Conservation (phyloP, 2,113 vertebrate species). For the Indicator maculatus region DNA sequence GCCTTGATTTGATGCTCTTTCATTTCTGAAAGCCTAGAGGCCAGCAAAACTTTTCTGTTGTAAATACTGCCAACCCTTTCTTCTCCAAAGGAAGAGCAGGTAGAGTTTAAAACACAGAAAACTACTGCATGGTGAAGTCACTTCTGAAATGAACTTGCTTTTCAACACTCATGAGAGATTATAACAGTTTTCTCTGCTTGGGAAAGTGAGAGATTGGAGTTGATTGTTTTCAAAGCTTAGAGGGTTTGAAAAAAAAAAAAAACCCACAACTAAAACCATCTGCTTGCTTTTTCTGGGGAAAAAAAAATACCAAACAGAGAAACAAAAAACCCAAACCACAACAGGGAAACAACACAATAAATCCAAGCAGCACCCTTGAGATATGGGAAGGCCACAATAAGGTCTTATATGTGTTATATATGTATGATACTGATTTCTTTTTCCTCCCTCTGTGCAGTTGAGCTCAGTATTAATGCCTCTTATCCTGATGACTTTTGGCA, state of each 20-base stretch:
- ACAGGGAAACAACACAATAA: too few relatives aligned
- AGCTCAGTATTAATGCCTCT: neutral
- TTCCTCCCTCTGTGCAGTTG: neutral
- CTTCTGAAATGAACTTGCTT: neutral
- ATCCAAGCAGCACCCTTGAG: too few relatives aligned
- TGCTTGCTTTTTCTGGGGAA: neutral
- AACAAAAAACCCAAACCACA: neutral
- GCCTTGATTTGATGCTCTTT: neutral
- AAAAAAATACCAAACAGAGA: neutral
- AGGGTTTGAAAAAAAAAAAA: neutral
- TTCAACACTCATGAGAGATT: neutral
- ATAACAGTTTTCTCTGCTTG: neutral
- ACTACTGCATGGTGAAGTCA: neutral
- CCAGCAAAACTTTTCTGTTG: neutral
- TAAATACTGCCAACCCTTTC: neutral
- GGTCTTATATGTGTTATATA: too few relatives aligned
- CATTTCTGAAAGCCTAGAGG: neutral
- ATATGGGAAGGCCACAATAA: too few relatives aligned
- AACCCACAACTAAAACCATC: too few relatives aligned
- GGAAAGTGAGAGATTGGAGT: neutral
- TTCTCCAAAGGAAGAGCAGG: neutral
- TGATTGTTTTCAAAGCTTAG: neutral
- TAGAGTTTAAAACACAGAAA: neutral
- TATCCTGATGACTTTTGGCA: slow-evolving; percentile 61
- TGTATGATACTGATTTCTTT: neutral